Evolutionary conservation across 2,113 vertebrate species (phyloP).

Genomic region (Urocitellus parryii): DNA sequence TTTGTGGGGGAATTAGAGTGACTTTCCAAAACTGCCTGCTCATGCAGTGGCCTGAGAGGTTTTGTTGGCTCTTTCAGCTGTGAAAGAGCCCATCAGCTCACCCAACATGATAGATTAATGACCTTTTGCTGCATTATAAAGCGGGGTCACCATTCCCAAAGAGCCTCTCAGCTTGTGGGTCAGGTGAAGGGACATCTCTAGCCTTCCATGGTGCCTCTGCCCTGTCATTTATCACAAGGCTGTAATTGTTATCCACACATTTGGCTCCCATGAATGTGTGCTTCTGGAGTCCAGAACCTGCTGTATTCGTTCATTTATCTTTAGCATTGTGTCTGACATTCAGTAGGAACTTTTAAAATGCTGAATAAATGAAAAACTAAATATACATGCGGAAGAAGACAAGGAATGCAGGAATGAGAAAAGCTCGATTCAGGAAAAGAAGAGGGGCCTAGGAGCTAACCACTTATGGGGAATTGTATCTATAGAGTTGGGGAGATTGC

Average conservation of each 20-base stretch:
- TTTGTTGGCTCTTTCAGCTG: constrained; percentile 10
- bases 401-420: neutral
- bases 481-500: neutral
- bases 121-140: constrained; percentile 44
- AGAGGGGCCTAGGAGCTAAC: neutral
- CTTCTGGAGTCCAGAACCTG: neutral
- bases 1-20: neutral
- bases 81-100: constrained; percentile 6
- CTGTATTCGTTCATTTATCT: neutral
- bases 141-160: constrained; percentile 44
- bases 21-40: neutral
- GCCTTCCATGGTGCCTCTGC: neutral
- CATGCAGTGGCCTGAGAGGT: neutral
- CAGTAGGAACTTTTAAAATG: neutral
- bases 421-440: neutral
- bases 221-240: constrained; percentile 26
- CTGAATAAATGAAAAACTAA: neutral
- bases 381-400: neutral
- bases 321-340: neutral
- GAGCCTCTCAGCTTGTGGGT: constrained; percentile 24
- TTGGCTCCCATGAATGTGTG: neutral
- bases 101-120: constrained; percentile 29
- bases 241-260: neutral
- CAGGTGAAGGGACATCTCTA: constrained; percentile 36
- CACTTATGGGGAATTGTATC: neutral